Conservation (phyloP, 1,140 invertebrate species). For the Heterodera schachtii region DNA sequence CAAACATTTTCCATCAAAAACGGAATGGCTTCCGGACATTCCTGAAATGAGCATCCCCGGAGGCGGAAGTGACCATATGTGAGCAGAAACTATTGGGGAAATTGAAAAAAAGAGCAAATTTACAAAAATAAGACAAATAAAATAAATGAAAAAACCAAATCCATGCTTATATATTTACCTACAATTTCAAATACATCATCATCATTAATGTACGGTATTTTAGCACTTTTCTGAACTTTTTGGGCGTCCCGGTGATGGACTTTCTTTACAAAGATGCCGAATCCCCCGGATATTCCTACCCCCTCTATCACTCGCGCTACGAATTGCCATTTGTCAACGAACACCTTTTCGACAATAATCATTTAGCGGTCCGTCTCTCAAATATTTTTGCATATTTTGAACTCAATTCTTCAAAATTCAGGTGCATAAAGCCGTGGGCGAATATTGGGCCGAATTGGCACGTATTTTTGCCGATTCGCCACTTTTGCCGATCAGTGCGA, state of each 20-base stretch:
- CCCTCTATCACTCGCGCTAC: constrained; percentile 68
- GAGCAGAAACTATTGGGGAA: no score
- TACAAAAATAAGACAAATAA: neutral
- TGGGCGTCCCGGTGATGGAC: constrained; percentile 66
- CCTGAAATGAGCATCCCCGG: constrained; percentile 55
- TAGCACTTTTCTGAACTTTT: constrained; percentile 60
- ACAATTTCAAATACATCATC: no score
- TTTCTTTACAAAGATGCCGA: constrained; percentile 42
- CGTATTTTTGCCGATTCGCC: constrained; percentile 66
- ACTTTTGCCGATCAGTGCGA: constrained; percentile 66
- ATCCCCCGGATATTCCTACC: constrained; percentile 52
- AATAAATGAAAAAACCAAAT: no score
- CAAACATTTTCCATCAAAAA: constrained; percentile 33
- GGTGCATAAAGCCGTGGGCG: constrained; percentile 64
- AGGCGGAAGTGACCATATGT: constrained; percentile 63
- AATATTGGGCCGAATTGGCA: constrained; percentile 65
- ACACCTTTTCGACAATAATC: constrained; percentile 63
- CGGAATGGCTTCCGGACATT: constrained; percentile 30
- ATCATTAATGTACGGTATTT: constrained; percentile 31
- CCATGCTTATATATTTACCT: no score
- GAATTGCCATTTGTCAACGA: constrained; percentile 67
- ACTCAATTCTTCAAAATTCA: neutral
- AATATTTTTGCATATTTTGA: no score
- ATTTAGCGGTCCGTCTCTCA: constrained; percentile 43
- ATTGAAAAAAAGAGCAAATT: no score